These are phyloP conservation scores for Limnephilus marmoratus DNA, from an alignment of 2,888 invertebrate species.

Conservation along the genomic window DNA sequence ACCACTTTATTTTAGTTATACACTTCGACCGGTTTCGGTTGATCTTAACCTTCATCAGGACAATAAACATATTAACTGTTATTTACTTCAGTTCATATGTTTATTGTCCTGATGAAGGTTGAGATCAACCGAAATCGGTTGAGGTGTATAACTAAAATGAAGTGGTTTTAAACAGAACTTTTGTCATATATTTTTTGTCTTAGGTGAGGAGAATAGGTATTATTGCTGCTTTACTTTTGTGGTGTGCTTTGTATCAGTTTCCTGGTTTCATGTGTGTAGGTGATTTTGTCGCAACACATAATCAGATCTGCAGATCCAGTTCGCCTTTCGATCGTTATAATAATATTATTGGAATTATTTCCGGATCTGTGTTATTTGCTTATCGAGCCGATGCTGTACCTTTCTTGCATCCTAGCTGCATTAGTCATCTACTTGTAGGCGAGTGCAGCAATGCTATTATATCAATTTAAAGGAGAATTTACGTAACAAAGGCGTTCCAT, in stretches of 20 bases:
- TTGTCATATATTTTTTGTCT: not conserved
- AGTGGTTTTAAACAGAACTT: too few species aligned
- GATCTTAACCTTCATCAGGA: too few species aligned
- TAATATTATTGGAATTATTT: not conserved
- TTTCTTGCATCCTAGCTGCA: not conserved
- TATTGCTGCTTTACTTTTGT: too few species aligned
- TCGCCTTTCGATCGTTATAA: not conserved
- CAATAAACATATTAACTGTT: too few species aligned
- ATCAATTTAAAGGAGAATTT: slow-evolving; percentile 32
- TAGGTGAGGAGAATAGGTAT: not conserved
- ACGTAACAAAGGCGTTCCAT: slow-evolving; percentile 37
- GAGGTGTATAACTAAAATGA: too few species aligned
- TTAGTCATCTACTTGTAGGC: not conserved
- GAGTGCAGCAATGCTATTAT: slow-evolving; percentile 11
- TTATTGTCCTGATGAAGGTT: too few species aligned
- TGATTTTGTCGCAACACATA: not conserved
- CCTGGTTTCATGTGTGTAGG: not conserved
- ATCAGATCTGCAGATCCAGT: not conserved
- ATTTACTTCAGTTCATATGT: too few species aligned
- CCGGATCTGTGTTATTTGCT: slow-evolving; percentile 31
- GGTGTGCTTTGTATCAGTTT: not conserved
- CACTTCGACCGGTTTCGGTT: too few species aligned
- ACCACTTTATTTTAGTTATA: too few species aligned
- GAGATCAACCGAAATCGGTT: too few species aligned
- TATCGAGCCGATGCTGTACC: slow-evolving; percentile 11